These are phyloP conservation scores for Sitobion miscanthi DNA, from an alignment of 1,140 invertebrate genomes.

Conservation along the genomic window DNA sequence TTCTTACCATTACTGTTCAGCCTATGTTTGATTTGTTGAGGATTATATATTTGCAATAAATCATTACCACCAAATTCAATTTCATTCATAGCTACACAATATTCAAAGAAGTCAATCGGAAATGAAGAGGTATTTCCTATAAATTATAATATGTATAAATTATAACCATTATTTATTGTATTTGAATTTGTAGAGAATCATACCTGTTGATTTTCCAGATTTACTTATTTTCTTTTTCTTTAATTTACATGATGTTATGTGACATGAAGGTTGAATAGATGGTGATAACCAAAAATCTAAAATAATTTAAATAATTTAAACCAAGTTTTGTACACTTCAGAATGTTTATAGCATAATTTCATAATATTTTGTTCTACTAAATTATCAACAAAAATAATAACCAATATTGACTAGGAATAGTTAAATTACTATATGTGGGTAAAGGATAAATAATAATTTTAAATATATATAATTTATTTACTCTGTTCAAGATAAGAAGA, in stretches of 20 bases:
- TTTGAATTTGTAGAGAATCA: neutral
- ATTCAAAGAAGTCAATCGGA: conserved; percentile 96
- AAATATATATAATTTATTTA: neutral
- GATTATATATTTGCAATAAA: conserved; percentile 93
- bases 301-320: conserved; percentile 47
- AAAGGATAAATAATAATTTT: too few species aligned
- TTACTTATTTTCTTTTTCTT: conserved; percentile 70
- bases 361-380: too few species aligned
- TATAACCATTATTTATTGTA: neutral
- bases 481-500: too few species aligned
- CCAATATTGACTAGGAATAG: too few species aligned
- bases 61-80: conserved; percentile 96
- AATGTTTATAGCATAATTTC: neutral
- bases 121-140: conserved; percentile 70
- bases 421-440: too few species aligned
- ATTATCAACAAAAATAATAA: neutral
- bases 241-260: conserved; percentile 63
- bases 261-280: conserved; percentile 73
- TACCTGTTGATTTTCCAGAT: conserved; percentile 67
- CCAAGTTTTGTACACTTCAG: neutral
- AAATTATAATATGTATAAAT: conserved; percentile 29
- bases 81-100: conserved; percentile 88
- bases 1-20: conserved; percentile 81
- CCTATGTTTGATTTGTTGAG: conserved; percentile 90
- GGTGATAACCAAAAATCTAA: conserved; percentile 80